Base-by-base conservation (phyloP, 2,888 invertebrate species). In the Tinea pellionella region DNA sequence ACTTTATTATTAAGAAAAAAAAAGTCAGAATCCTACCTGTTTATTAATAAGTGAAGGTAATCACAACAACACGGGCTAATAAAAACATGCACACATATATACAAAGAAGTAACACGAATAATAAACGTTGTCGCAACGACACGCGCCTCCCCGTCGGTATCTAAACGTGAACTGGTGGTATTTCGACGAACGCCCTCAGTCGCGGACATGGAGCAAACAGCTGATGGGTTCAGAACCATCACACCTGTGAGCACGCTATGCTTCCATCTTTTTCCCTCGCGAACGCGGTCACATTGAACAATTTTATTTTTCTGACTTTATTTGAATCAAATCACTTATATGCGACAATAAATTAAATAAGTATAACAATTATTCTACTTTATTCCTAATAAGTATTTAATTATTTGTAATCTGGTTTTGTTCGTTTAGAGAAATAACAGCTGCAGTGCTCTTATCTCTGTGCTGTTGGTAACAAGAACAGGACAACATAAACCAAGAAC, bases 71-170 rank as follows among this genome's bases (percentile, higher is more conserved):
- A 29, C 29, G 12, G 19, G 1, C 29, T 4, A 55, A n/a, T n/a
- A n/a, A n/a, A 19, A 12, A 16, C 29, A 55, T 57, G 57, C 57
- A 57, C 57, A 57, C 32, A 57, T n/a, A 57, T n/a, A 57, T 32
- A 9, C 6, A 3, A n/a, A 55, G 2, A 55, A 24, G 4, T 1
- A 24, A 24, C 24, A 24, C 29, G 32, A 32, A 12, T 32, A 57
- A 57, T 11, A 55, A 55, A 55, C 12, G 24, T 1, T 3, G n/a
- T 15, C 53, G 53, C 37, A 24, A 18, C 24, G 18, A 53, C 57
- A 15, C 55, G 24, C 29, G 32, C 57, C 15, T 15, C 13, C 57
- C 3, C 57, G 57, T 57, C 57, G 13, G 32, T 13, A 30, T 11
- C 13, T 16, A 15, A 32, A 57, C 57, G 32, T 11, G 57, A 57